Evolutionary conservation across 2,797 vertebrate genomes (phyloP).

Genomic region (Xerus rutilus): DNA sequence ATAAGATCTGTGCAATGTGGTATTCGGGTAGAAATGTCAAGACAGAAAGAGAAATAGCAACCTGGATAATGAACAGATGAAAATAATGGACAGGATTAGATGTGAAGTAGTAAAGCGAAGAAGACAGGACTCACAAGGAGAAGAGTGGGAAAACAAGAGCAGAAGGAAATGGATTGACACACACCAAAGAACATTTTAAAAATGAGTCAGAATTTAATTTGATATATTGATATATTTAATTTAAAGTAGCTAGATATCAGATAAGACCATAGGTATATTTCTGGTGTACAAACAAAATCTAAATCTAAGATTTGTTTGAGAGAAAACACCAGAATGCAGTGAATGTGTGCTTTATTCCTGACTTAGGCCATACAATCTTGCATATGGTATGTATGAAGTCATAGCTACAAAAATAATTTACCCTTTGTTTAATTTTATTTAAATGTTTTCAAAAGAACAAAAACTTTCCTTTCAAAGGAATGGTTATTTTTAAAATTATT

Average conservation of each 20-base stretch:
- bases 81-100: not conserved
- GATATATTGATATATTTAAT: not conserved
- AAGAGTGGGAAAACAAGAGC: not conserved
- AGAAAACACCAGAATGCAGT: slow-evolving; percentile 17
- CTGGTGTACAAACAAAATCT: slow-evolving; percentile 47
- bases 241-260: slow-evolving; percentile 50
- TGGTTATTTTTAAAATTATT: slow-evolving; percentile 65
- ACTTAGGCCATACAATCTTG: slow-evolving; percentile 5
- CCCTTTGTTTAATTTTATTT: slow-evolving; percentile 55
- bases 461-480: not conserved
- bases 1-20: not conserved
- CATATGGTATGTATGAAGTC: not conserved
- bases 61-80: not conserved
- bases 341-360: not conserved
- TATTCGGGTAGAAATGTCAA: not conserved
- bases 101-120: not conserved
- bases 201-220: not conserved
- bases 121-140: not conserved
- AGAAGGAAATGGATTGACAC: slow-evolving; percentile 36
- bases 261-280: not conserved
- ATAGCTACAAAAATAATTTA: slow-evolving; percentile 46
- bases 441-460: slow-evolving; percentile 1
- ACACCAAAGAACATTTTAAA: not conserved
- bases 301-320: slow-evolving; percentile 1
- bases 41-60: not conserved